Base-by-base conservation (phyloP, 2,888 invertebrate genomes). In the Aethes cnicana region DNA sequence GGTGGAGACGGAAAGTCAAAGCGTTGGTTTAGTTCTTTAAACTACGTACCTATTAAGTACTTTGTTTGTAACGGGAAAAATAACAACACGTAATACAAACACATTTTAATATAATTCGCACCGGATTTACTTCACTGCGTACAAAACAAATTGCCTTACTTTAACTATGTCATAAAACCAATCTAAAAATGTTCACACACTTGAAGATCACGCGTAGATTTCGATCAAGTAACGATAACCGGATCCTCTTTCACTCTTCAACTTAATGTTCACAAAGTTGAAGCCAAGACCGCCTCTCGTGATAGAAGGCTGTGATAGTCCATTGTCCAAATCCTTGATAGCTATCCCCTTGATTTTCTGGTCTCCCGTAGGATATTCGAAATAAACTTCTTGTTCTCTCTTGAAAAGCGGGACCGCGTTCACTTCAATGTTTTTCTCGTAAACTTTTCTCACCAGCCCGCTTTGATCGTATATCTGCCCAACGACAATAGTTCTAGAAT, bases 291-390 rank as follows among this genome's bases (percentile, higher is more conserved):
- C 90, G 0, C 90, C 90, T 6, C 78, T 50, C 0, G 56, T 83
- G 3, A 90, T 85, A 0, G 87, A 74, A 0, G 89, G 76, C 41
- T 84, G 76, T 0, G 87, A 81, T 2, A 76, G 36, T 0, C 77
- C 80, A 53, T 86, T 83, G 1, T 88, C 84, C 66, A 84, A 25
- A 23, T 89, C 89, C 25, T 77, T 80, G 6, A 89, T 84, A 1
- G 84, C 80, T 0, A 89, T 82, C 0, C 89, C 89, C 57, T 87
- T 88, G 2, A 89, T 87, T 53, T 68, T 82, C 64, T 80, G 69
- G 17, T 79, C 77, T 42, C 69, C 74, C 7, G 61, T 30, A 12
- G 76, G 72, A 44, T 82, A 79, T 39, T 82, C 78, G 23, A 81
- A 84, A 3, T 56, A 57, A 0, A 84, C 54, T n/a, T 74, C 78